Evolutionary conservation across 2,888 invertebrate species (phyloP), one percentile per base, ranked within the genome.

Genomic region (Crioceris asparagi): DNA sequence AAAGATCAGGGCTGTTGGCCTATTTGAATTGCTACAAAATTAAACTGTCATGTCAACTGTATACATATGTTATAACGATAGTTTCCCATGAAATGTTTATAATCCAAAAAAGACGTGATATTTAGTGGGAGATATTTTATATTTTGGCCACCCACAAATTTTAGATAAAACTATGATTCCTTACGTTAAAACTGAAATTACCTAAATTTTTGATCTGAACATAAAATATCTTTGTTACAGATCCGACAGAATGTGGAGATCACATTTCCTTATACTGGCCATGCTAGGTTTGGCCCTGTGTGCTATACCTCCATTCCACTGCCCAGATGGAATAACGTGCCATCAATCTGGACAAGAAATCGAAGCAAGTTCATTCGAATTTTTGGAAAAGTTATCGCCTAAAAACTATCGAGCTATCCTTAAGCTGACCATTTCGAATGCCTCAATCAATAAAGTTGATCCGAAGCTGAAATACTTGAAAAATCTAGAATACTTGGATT

Each of bases 361-460:
- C 21, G 70, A 83, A 42, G 70, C 73, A 18, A 71, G 73, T 43
- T 77, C 74, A 36, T 81, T 87, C 53, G 78, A 80, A 45, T 83
- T 85, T 30, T 76, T 86, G 7, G 80, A 85, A 64, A 88, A 74
- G 45, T 37, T 54, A 11, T 42, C 51, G 11, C 48, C 54, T 17
- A 60, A 60, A 44, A 56, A 60, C 39, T 49, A 53, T 31, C 47
- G 50, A 17, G 45, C 43, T 7, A 51, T 65, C 29, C 50, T 44
- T 19, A 51, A 48, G n/a, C 43, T 65, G 16, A 53, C 50, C 16
- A 42, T 64, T 32, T 50, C 49, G 10, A 52, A 55, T 34, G 43
- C 54, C 3, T 52, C 54, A 3, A 35, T 61, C 10, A 52, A 51
- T 17, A 54, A 54, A 41, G 40, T 62, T 19, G 58, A 60, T 37